phyloP scores from a whole-genome alignment of 2,888 invertebrate genomes.

The Rotaria socialis region DNA sequence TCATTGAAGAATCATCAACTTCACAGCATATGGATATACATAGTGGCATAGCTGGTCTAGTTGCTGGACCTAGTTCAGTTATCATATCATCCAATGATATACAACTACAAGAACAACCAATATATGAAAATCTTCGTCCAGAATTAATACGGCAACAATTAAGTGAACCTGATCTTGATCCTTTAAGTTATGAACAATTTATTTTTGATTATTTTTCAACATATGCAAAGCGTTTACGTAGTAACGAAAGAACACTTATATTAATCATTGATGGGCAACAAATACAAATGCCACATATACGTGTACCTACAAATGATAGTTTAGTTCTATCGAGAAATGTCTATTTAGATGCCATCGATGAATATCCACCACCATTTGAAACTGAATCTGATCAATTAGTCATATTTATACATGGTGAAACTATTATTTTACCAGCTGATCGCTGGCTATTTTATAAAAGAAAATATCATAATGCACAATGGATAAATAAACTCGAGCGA shows the following conservation, averaged over 20 bases:
- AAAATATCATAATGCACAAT: neutral
- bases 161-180: neutral
- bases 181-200: conserved; percentile 28
- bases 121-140: conserved; percentile 30
- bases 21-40: neutral
- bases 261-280: conserved; percentile 20
- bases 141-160: neutral
- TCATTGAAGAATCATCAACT: neutral
- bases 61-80: neutral
- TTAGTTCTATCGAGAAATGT: neutral
- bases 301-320: conserved; percentile 9
- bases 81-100: neutral
- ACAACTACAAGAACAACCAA: neutral
- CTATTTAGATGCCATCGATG: conserved; percentile 10
- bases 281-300: neutral
- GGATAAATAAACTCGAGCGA: neutral
- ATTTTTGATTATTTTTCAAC: conserved; percentile 29
- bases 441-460: neutral
- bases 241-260: neutral
- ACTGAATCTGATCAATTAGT: conserved; percentile 31
- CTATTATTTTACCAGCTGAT: conserved; percentile 3
- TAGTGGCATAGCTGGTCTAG: neutral
- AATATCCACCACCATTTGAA: conserved; percentile 17
- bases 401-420: conserved; percentile 16
- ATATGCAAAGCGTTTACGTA: neutral